Conservation (phyloP, 2,888 invertebrate species). For the Molorchus minor region DNA sequence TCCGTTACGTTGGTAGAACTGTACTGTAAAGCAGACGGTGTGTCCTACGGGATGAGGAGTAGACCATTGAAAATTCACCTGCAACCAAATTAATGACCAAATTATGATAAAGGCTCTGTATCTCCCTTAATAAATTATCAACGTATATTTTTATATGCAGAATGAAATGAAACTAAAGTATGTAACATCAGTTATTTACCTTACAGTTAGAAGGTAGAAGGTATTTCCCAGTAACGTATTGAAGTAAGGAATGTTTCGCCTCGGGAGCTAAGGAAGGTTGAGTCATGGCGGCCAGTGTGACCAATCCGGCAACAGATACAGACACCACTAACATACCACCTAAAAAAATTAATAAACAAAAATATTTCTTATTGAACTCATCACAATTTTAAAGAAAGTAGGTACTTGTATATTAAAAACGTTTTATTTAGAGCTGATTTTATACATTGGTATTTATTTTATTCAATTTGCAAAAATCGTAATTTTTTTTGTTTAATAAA, state of each 20-base stretch:
- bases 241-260: constrained; percentile 87
- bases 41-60: constrained; percentile 90
- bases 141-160: no score
- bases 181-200: constrained; percentile 45
- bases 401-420: no score
- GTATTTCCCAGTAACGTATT: constrained; percentile 93
- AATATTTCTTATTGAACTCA: no score
- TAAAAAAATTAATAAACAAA: constrained; percentile 56
- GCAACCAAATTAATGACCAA: constrained; percentile 35
- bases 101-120: no score
- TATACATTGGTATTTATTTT: no score
- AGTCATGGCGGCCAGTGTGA: constrained; percentile 90
- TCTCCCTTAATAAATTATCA: no score
- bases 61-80: constrained; percentile 89
- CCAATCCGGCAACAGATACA: constrained; percentile 87
- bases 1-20: constrained; percentile 92
- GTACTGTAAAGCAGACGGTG: constrained; percentile 89
- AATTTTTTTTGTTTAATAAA: no score
- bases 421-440: no score
- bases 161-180: not conserved
- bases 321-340: constrained; percentile 92
- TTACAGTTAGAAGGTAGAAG: constrained; percentile 87
- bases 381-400: no score
- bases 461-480: no score
- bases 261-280: constrained; percentile 90